phyloP scores from a whole-genome alignment of 1,140 invertebrate genomes.

The Caenorhabditis remanei region DNA sequence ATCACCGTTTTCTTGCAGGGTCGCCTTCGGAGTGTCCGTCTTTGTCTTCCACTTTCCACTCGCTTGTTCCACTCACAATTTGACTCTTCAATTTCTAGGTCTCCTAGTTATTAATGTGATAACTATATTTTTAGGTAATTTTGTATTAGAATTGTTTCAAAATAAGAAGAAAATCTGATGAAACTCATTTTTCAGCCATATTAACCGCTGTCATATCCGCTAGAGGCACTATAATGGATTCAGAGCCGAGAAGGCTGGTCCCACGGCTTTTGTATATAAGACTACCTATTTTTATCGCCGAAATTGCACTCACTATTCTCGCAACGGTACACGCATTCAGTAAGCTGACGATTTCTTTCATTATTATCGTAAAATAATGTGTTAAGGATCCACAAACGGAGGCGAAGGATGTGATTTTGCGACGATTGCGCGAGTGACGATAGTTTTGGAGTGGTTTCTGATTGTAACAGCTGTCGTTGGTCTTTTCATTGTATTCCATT shows the following conservation, averaged over 20 bases:
- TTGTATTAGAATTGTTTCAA: not conserved
- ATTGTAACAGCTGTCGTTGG: slow-evolving; percentile 71
- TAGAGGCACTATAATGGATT: slow-evolving; percentile 74
- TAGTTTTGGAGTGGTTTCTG: slow-evolving; percentile 74
- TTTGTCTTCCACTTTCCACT: slow-evolving; percentile 73
- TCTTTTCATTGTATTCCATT: slow-evolving; percentile 74
- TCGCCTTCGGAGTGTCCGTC: slow-evolving; percentile 63
- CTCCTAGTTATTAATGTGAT: slow-evolving; percentile 51
- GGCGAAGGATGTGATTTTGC: slow-evolving; percentile 58
- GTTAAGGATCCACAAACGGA: slow-evolving; percentile 56
- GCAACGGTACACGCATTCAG: slow-evolving; percentile 70
- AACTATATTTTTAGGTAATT: slow-evolving; percentile 26
- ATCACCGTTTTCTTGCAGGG: not conserved
- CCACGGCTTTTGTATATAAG: slow-evolving; percentile 70
- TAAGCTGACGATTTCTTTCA: slow-evolving; percentile 32
- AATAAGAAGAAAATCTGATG: not conserved
- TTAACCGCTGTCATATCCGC: slow-evolving; percentile 56
- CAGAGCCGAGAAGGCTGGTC: slow-evolving; percentile 65
- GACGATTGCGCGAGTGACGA: slow-evolving; percentile 65
- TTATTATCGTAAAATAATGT: not conserved
- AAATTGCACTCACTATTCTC: slow-evolving; percentile 71
- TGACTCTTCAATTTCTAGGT: slow-evolving; percentile 65
- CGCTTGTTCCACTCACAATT: slow-evolving; percentile 68
- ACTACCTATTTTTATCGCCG: slow-evolving; percentile 73
- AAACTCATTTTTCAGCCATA: slow-evolving; percentile 18